Conservation (phyloP, 2,888 invertebrate genomes). For the Bhutanitis thaidina region DNA sequence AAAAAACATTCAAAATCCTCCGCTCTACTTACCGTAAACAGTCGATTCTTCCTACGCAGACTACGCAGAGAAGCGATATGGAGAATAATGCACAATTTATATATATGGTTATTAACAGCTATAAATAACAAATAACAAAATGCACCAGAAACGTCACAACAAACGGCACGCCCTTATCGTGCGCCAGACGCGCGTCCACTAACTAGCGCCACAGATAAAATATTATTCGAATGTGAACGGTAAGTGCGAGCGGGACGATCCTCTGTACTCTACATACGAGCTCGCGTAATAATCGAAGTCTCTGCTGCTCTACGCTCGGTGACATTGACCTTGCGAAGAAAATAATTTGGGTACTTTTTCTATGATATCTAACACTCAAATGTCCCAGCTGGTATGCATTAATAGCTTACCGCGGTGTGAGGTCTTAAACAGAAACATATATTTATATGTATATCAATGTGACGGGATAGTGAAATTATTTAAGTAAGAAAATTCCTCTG, state of each 20-base stretch:
- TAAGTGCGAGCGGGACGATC: slow-evolving; percentile 4
- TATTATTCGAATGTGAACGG: not conserved
- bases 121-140: not conserved
- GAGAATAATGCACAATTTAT: not conserved
- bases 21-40: not conserved
- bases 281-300: not conserved
- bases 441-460: too few species aligned
- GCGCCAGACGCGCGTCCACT: slow-evolving; percentile 1
- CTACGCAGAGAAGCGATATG: not conserved
- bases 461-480: too few species aligned
- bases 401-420: too few species aligned
- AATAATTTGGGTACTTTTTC: not conserved
- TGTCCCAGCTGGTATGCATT: too few species aligned
- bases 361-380: too few species aligned
- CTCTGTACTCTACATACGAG: not conserved
- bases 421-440: too few species aligned
- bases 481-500: too few species aligned
- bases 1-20: not conserved
- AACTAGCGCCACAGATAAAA: slow-evolving; percentile 1
- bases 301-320: not conserved
- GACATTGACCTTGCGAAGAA: slow-evolving; percentile 8
- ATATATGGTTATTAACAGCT: not conserved
- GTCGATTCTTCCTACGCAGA: not conserved
- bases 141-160: not conserved
- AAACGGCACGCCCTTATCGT: not conserved